A percentile compares a stretch with the other conserved stretches of the same genome.
phyloP scores from a whole-genome alignment of 2,113 vertebrate species.

The Epinephelus lanceolatus region DNA sequence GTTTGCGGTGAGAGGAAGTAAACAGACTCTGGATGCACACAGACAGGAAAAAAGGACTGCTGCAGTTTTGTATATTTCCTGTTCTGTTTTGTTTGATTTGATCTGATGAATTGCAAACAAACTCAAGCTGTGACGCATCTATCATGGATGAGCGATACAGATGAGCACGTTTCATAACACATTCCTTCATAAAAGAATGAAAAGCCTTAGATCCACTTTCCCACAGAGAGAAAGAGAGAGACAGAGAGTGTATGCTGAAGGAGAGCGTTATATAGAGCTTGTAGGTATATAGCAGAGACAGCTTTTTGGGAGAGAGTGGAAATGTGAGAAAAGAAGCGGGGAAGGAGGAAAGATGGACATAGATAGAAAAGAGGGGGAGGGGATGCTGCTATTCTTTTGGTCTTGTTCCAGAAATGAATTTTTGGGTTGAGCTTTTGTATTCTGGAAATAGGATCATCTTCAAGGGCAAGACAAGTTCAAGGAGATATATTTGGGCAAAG shows the following conservation, averaged over 20 bases:
- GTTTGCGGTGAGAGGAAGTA: not conserved
- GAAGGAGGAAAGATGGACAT: not conserved
- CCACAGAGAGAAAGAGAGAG: not conserved
- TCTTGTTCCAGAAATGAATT: not conserved
- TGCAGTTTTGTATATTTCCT: not conserved
- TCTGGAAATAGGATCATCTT: conserved; percentile 14
- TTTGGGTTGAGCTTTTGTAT: not conserved
- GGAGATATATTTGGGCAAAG: conserved; percentile 32
- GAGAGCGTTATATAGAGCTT: not conserved
- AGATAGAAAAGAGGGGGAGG: not conserved
- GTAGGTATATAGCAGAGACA: not conserved
- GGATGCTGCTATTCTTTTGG: not conserved
- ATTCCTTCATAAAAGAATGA: not conserved
- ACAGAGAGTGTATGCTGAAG: not conserved
- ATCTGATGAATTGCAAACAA: conserved; percentile 14
- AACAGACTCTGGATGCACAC: not conserved
- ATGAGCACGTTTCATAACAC: not conserved
- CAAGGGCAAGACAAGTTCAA: not conserved
- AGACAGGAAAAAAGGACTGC: no score
- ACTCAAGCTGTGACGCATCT: conserved; percentile 10
- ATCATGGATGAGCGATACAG: not conserved
- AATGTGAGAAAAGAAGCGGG: not conserved
- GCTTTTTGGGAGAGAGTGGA: not conserved
- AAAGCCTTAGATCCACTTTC: not conserved
- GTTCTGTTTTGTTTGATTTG: conserved; percentile 1